These are phyloP conservation scores for Perccottus glenii DNA, from an alignment of 2,113 vertebrate genomes.

Conservation along the genomic window DNA sequence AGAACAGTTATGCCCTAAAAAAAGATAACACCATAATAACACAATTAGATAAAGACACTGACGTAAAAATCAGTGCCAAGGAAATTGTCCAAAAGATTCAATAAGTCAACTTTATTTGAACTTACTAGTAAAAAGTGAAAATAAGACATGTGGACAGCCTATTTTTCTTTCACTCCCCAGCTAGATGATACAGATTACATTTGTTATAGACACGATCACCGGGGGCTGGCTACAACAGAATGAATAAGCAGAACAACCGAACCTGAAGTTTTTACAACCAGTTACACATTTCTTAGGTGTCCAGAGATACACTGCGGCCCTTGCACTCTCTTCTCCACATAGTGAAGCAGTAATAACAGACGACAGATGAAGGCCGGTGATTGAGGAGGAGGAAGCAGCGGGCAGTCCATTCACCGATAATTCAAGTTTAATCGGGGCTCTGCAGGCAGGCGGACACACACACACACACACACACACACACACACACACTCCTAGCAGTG, in stretches of 20 bases:
- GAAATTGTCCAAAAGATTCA: too few relatives aligned
- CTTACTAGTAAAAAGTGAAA: too few relatives aligned
- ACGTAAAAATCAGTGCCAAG: too few relatives aligned
- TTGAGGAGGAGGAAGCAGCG: conserved; percentile 55
- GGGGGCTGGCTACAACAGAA: conserved; percentile 10
- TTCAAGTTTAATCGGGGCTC: conserved; percentile 74
- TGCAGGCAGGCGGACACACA: conserved; percentile 56
- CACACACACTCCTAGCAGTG: conserved; percentile 42
- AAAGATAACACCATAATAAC: too few relatives aligned
- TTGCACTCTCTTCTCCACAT: conserved; percentile 20
- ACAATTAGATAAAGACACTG: too few relatives aligned
- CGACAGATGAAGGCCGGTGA: conserved; percentile 55
- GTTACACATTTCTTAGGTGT: conserved; percentile 19
- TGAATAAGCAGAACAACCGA: conserved; percentile 9
- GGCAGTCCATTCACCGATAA: conserved; percentile 54
- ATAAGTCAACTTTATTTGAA: too few relatives aligned
- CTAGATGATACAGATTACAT: conserved; percentile 11
- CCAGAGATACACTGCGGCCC: conserved; percentile 8
- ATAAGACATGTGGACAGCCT: not conserved
- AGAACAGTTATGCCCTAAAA: too few relatives aligned
- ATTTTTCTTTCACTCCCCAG: not conserved
- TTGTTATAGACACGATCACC: conserved; percentile 6
- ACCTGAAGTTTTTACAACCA: conserved; percentile 24
- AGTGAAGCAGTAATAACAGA: conserved; percentile 46
- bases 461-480: conserved; percentile 31